A percentile compares a stretch with the other conserved stretches of the same genome.
Evolutionary conservation across 2,113 vertebrate genomes (phyloP).

Genomic region (Castor canadensis): DNA sequence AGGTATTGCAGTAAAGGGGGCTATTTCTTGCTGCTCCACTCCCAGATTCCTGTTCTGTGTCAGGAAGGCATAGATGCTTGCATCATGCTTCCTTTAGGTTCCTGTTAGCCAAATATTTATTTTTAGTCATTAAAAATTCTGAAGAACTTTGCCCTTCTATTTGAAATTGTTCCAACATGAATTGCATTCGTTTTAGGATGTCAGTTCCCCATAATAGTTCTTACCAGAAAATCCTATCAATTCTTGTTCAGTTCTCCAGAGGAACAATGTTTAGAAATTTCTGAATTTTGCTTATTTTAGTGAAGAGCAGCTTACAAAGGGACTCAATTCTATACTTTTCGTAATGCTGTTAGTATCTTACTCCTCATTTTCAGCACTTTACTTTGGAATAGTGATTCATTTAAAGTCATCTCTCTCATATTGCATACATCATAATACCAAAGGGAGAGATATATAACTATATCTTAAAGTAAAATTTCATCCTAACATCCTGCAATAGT

Average conservation of each 20-base stretch:
- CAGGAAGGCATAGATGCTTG: neutral
- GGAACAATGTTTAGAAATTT: neutral
- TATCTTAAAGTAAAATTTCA: neutral
- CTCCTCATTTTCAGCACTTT: neutral
- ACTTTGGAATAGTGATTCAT: neutral
- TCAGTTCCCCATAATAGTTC: neutral
- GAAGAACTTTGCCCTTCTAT: neutral
- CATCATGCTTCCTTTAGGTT: neutral
- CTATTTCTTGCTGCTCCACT: neutral
- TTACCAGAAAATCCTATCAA: neutral
- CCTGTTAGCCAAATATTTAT: neutral
- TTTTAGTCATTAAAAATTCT: conserved; percentile 19
- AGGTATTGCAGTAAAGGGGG: neutral
- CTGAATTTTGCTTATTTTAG: neutral
- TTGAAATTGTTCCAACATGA: neutral
- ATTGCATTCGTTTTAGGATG: neutral
- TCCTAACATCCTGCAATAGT: neutral
- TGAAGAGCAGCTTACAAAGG: neutral
- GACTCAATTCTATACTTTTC: neutral
- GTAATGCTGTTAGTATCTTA: neutral
- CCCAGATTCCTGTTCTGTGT: accelerated
- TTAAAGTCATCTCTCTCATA: neutral
- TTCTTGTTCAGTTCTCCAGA: neutral
- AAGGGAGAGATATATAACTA: neutral
- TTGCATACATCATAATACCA: neutral